These are phyloP conservation scores for Holothuria glaberrima DNA, from an alignment of 35 echinoderm and acorn worm species.

Conservation along the genomic window DNA sequence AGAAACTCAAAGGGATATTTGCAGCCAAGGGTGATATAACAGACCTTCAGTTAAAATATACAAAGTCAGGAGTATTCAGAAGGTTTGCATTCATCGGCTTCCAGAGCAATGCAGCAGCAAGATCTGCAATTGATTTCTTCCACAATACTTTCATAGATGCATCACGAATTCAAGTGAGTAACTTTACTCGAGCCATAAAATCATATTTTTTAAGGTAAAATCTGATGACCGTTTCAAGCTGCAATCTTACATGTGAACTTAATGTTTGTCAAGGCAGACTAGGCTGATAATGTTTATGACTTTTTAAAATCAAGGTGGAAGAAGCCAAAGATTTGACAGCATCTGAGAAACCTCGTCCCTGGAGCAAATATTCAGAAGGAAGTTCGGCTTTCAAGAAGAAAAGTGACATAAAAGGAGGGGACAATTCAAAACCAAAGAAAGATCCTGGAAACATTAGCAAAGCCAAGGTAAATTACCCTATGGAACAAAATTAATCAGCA, in stretches of 20 bases:
- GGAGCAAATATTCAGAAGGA: conserved; percentile 96
- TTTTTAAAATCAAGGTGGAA: conserved; percentile 67
- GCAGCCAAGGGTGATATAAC: conserved; percentile 80
- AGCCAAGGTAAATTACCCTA: no score
- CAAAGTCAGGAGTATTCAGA: conserved; percentile 80
- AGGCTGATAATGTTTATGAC: no score
- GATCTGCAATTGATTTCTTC: conserved; percentile 71
- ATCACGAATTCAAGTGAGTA: conserved; percentile 84
- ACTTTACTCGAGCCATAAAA: no score
- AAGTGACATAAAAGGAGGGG: conserved; percentile 53
- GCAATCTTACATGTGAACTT: background rate
- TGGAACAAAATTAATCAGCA: no score
- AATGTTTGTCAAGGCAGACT: background rate
- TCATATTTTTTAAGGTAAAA: background rate
- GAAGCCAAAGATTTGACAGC: conserved; percentile 82
- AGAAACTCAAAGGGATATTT: conserved; percentile 67
- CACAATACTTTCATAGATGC: conserved; percentile 90
- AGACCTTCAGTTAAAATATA: conserved; percentile 91
- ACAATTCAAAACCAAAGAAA: conserved; percentile 34
- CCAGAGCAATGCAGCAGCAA: conserved; percentile 65
- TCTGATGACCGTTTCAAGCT: background rate
- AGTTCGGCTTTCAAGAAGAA: conserved; percentile 81
- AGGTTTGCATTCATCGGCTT: conserved; percentile 92
- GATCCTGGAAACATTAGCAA: background rate
- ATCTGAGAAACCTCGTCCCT: conserved; percentile 74